phyloP scores from a whole-genome alignment of 2,888 invertebrate species.

The Branchipolynoe longqiensis region DNA sequence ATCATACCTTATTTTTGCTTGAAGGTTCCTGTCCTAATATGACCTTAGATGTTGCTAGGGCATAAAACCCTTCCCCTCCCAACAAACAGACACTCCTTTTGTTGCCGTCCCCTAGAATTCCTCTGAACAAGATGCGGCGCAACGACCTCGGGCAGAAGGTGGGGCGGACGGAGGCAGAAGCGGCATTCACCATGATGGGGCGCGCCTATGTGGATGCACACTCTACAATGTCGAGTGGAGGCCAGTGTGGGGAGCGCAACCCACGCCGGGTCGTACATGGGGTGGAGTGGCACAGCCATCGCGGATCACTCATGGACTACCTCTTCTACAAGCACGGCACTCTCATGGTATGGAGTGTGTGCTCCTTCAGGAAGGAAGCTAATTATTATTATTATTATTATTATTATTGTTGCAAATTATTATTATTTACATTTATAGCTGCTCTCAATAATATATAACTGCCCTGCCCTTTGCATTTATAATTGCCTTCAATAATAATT shows the following conservation, averaged over 20 bases:
- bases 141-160: slow-evolving; percentile 64
- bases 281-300: slow-evolving; percentile 71
- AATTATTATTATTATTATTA: too few relatives aligned
- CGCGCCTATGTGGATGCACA: slow-evolving; percentile 71
- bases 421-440: too few relatives aligned
- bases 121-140: slow-evolving; percentile 61
- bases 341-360: slow-evolving; percentile 73
- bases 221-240: slow-evolving; percentile 70
- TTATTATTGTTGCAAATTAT: too few relatives aligned
- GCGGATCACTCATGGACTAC: slow-evolving; percentile 75
- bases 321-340: slow-evolving; percentile 74
- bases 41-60: too few relatives aligned
- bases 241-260: slow-evolving; percentile 68
- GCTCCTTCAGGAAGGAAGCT: not conserved
- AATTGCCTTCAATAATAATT: too few relatives aligned
- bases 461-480: too few relatives aligned
- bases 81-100: too few relatives aligned
- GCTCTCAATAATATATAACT: too few relatives aligned
- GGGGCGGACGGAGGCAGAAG: slow-evolving; percentile 76
- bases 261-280: slow-evolving; percentile 75
- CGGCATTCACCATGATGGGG: slow-evolving; percentile 73
- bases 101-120: slow-evolving; percentile 63
- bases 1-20: too few relatives aligned
- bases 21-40: slow-evolving; percentile 85
- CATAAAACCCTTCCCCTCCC: too few relatives aligned